Evolutionary conservation across 2,113 vertebrate genomes (phyloP), one percentile per base, ranked within the genome.

Genomic region (Pyxicephalus adspersus): DNA sequence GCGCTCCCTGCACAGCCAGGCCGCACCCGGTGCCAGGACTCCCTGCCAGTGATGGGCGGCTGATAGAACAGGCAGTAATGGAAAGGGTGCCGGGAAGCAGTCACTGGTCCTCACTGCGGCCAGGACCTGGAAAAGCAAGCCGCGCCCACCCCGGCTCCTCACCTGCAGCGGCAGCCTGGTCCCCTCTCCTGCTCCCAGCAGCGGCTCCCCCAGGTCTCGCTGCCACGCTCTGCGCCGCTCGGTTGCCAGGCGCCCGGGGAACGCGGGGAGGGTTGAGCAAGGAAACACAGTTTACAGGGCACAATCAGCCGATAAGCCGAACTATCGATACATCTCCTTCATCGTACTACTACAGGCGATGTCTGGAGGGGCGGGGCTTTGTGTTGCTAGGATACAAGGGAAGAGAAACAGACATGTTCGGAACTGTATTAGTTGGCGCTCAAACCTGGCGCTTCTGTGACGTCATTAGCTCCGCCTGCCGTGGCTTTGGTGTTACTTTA

Each of bases 171-270:
- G 3, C 5, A 3, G 11, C 11, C 60, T n/a, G 5, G 22, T 22
- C 20, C 19, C n/a, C 28, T 38, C 29, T 34, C 28, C 28, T 31
- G 55, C 66, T 70, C 23, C 28, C 31, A 19, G 52, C 64, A 18
- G 34, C 77, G 34, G 18, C 34, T 5, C 50, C 22, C 52, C 50
- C 51, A 20, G 18, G 52, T 68, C 28, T 63, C 34, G 22, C 66
- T 25, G 22, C 65, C 77, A 80, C 77, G 66, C 65, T 80, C 77
- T 80, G 55, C 55, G 66, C 67, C 38, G 66, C 57, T 22, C 77
- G 66, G 77, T 80, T 80, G 77, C 77, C 77, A 80, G n/a, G 77
- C 66, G 72, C 70, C 70, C 71, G 70, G 70, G 71, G 50, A 57
- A 54, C 52, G 31, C 71, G 55, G 61, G 71, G 73, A 60, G 61